Conservation (phyloP, 2,888 invertebrate species). For the Lasius fuliginosus region DNA sequence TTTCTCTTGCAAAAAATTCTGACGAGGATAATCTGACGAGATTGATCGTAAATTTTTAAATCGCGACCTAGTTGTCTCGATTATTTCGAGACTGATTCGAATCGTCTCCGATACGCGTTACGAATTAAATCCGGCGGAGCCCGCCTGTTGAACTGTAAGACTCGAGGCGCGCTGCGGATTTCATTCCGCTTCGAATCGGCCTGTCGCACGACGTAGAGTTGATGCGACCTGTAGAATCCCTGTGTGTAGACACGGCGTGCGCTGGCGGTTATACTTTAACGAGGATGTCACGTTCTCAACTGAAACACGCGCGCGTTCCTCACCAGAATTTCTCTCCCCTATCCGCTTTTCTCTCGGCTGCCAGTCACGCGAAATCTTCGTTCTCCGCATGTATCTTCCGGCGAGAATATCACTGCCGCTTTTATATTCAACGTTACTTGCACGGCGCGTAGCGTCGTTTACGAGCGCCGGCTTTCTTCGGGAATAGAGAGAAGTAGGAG, state of each 20-base stretch:
- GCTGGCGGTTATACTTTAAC: constrained; percentile 54
- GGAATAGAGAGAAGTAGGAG: constrained; percentile 21
- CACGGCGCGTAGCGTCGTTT: constrained; percentile 24
- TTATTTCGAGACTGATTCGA: constrained; percentile 1
- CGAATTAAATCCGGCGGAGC: not conserved
- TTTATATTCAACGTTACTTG: constrained; percentile 52
- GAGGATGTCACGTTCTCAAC: constrained; percentile 43
- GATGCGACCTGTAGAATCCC: constrained; percentile 14
- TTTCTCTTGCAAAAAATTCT: not conserved
- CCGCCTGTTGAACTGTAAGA: not conserved
- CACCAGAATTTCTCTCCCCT: constrained; percentile 35
- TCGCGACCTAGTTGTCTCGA: constrained; percentile 14
- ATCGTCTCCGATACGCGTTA: not conserved
- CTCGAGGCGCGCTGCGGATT: constrained; percentile 28
- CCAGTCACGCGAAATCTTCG: constrained; percentile 51
- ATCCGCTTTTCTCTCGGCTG: constrained; percentile 39
- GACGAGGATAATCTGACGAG: not conserved
- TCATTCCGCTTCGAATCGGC: constrained; percentile 33
- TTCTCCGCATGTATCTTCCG: constrained; percentile 34
- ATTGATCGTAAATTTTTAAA: not conserved
- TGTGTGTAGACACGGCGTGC: constrained; percentile 18
- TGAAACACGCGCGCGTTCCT: constrained; percentile 42
- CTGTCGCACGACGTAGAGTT: constrained; percentile 13
- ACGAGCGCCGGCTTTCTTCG: constrained; percentile 17
- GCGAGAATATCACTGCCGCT: constrained; percentile 31